Evolutionary conservation across 2,113 vertebrate species (phyloP).

Genomic region (Bos taurus): ARS-UCD2.0 NC_037330.1:12448001-12448500

Average conservation of each 20-base stretch:
- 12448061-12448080: background rate
- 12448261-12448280: background rate
- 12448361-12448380: background rate
- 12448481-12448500: background rate
- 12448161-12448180: background rate
- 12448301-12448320: background rate
- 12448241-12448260: background rate
- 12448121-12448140: background rate
- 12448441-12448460: background rate
- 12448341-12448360: rapidly evolving
- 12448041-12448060: background rate
- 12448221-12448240: rapidly evolving
- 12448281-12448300: background rate
- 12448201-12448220: background rate
- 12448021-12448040: background rate
- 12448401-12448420: background rate
- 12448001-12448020: background rate
- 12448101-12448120: background rate
- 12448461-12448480: background rate
- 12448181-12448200: background rate
- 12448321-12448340: background rate
- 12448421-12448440: background rate
- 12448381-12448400: background rate
- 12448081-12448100: background rate
- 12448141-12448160: background rate